Conservation (phyloP, 1,140 invertebrate species). For the Zaprionus inermis region DNA sequence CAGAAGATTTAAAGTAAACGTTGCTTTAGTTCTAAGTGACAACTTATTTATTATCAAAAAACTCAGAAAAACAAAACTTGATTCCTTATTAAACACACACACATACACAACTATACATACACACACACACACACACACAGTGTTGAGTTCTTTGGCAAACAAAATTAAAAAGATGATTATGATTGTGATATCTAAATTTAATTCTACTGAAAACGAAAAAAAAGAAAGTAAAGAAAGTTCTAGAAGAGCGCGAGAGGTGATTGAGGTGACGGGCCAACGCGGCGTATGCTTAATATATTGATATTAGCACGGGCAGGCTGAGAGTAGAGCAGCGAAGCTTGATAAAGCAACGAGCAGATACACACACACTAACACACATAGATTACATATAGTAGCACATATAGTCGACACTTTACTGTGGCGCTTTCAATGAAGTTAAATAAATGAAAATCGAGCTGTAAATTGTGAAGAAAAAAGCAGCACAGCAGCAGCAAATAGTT, state of each 20-base stretch:
- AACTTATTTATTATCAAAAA: slow-evolving; percentile 7
- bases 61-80: slow-evolving; percentile 17
- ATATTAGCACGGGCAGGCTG: slow-evolving; percentile 51
- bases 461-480: slow-evolving; percentile 33
- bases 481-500: slow-evolving; percentile 44
- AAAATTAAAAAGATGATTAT: slow-evolving; percentile 74
- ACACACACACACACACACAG: slow-evolving; percentile 13
- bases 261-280: slow-evolving; percentile 19
- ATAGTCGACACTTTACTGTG: slow-evolving; percentile 30
- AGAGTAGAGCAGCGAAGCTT: not conserved
- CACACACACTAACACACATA: slow-evolving; percentile 21
- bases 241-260: slow-evolving; percentile 9
- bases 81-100: slow-evolving; percentile 9
- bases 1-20: slow-evolving; percentile 9
- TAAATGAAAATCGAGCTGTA: slow-evolving; percentile 10
- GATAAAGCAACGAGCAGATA: slow-evolving; percentile 12
- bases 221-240: slow-evolving; percentile 30
- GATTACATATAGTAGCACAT: slow-evolving; percentile 32
- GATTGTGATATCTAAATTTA: slow-evolving; percentile 83
- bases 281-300: slow-evolving; percentile 54
- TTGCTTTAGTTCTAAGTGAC: slow-evolving; percentile 1
- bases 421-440: slow-evolving; percentile 28
- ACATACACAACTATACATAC: slow-evolving; percentile 9
- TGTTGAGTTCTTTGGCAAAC: slow-evolving; percentile 48
- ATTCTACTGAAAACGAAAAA: slow-evolving; percentile 46